phyloP scores from a whole-genome alignment of 2,797 vertebrate genomes.

The Aselliscus stoliczkanus region DNA sequence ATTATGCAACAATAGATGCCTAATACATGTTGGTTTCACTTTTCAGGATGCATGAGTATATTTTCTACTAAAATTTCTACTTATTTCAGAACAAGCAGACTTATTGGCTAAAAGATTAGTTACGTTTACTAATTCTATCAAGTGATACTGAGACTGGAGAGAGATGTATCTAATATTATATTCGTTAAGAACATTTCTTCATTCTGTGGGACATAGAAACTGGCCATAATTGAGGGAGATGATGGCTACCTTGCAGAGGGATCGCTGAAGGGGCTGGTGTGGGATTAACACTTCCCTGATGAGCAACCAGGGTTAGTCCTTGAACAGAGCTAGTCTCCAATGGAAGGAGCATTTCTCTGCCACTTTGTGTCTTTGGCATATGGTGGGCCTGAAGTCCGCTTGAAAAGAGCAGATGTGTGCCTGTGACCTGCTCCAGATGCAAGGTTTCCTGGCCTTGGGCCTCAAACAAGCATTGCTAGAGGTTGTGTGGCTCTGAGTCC shows the following conservation, averaged over 20 bases:
- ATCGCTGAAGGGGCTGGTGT: neutral
- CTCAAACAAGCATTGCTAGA: neutral
- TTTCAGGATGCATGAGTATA: neutral
- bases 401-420: neutral
- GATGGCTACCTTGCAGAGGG: neutral
- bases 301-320: neutral
- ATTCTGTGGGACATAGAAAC: neutral
- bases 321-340: neutral
- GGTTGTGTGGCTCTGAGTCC: neutral
- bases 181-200: neutral
- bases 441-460: neutral
- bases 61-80: neutral
- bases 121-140: neutral
- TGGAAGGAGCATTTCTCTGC: neutral
- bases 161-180: neutral
- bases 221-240: neutral
- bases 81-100: neutral
- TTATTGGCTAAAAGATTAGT: neutral
- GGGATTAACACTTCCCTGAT: neutral
- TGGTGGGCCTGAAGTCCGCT: neutral
- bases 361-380: neutral
- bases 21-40: neutral
- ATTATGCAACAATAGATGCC: neutral
- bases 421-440: neutral
- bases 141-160: neutral